Conservation (phyloP, 2,797 vertebrate genomes). For the Bryconaethiops microstoma region DNA sequence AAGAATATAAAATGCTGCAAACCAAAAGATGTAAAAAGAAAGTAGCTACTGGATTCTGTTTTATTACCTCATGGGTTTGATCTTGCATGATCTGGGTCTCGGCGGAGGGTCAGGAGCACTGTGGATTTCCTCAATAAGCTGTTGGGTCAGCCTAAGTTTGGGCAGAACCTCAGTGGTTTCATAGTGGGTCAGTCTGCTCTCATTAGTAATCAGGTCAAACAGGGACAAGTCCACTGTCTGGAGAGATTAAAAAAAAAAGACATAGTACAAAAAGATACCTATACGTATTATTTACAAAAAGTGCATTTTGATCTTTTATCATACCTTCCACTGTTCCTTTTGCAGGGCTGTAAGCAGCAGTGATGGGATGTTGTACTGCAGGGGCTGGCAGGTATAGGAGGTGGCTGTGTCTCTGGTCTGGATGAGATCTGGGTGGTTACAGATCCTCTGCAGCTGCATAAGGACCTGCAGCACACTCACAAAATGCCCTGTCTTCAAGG, state of each 20-base stretch:
- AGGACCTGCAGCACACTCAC: conserved; percentile 91
- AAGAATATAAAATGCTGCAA: too few species aligned
- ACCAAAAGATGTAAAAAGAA: too few species aligned
- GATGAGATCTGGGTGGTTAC: conserved; percentile 92
- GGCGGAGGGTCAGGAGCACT: conserved; percentile 77
- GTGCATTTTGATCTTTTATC: neutral
- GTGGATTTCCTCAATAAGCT: conserved; percentile 91
- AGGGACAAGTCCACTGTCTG: conserved; percentile 84
- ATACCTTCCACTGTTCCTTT: conserved; percentile 81
- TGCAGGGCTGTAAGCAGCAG: conserved; percentile 83
- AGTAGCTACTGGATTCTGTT: neutral
- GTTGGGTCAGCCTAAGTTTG: conserved; percentile 84
- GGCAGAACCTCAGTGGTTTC: conserved; percentile 83
- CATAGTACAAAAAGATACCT: too few species aligned
- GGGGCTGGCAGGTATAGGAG: conserved; percentile 78
- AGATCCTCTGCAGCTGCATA: conserved; percentile 92
- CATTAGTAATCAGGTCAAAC: conserved; percentile 88
- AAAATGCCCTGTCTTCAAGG: conserved; percentile 91
- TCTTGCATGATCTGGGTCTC: conserved; percentile 82
- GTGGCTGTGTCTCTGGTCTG: conserved; percentile 79
- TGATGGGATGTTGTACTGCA: conserved; percentile 83
- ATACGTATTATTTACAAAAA: too few species aligned
- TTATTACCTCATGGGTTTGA: conserved; percentile 89
- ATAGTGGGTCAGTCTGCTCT: conserved; percentile 84
- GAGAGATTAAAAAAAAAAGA: neutral